Percentiles rank a stretch among this genome's conserved stretches.
phyloP scores from a whole-genome alignment of 1,140 invertebrate genomes.

The Cheumatopsyche charites region DNA sequence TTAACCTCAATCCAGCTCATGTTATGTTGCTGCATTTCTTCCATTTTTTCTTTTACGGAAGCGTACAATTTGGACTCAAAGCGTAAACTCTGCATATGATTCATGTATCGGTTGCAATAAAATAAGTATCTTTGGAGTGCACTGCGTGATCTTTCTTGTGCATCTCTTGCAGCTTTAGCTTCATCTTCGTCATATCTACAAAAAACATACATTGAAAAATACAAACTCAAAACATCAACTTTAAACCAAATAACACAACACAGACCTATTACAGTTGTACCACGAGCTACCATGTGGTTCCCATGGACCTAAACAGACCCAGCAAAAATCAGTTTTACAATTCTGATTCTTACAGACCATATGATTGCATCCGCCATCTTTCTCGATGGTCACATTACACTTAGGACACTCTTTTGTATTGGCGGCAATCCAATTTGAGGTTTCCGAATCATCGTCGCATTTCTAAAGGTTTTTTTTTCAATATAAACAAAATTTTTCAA shows the following conservation, averaged over 20 bases:
- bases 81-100: slow-evolving; percentile 98
- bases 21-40: slow-evolving; percentile 99
- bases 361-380: slow-evolving; percentile 99
- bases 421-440: slow-evolving; percentile 98
- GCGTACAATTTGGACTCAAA: slow-evolving; percentile 97
- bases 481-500: not conserved
- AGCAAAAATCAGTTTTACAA: slow-evolving; percentile 98
- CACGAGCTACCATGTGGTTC: slow-evolving; percentile 98
- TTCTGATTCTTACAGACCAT: slow-evolving; percentile 99
- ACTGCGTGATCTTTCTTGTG: slow-evolving; percentile 92
- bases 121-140: slow-evolving; percentile 94
- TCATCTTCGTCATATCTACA: slow-evolving; percentile 91
- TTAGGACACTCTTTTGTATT: slow-evolving; percentile 99
- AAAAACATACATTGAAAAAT: slow-evolving; percentile 27
- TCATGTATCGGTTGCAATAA: slow-evolving; percentile 99
- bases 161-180: slow-evolving; percentile 93
- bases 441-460: slow-evolving; percentile 99
- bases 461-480: too few relatives aligned
- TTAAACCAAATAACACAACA: not conserved
- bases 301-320: slow-evolving; percentile 99
- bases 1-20: slow-evolving; percentile 99
- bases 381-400: slow-evolving; percentile 97
- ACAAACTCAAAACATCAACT: too few relatives aligned
- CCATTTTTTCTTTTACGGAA: slow-evolving; percentile 97
- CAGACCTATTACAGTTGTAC: slow-evolving; percentile 94